Percentiles rank a stretch among this genome's conserved stretches.
Conservation (phyloP, 92 coral and sea anemone species). For the Desmophyllum pertusum region DNA sequence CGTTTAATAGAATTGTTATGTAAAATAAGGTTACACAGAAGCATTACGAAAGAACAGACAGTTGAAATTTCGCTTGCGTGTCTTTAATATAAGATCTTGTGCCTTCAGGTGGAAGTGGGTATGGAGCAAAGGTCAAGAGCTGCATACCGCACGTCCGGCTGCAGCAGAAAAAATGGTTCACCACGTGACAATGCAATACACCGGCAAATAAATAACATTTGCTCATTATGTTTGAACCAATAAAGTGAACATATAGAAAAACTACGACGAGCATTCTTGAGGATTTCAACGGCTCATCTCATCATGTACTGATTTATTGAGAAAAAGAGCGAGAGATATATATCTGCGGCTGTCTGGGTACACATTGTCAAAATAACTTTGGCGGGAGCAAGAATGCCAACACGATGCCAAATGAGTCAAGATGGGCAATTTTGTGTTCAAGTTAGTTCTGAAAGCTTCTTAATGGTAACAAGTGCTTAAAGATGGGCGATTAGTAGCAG, state of each 20-base stretch:
- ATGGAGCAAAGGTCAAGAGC: slow-evolving; percentile 6
- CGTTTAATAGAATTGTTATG: background rate
- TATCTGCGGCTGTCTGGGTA: background rate
- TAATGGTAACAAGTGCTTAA: slow-evolving; percentile 16
- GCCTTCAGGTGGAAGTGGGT: background rate
- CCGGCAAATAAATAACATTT: background rate
- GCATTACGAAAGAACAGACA: background rate
- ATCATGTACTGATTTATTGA: too few relatives aligned
- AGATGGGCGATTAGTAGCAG: background rate
- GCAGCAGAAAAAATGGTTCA: background rate
- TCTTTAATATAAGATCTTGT: too few relatives aligned
- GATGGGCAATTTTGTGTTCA: background rate
- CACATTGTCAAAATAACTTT: background rate
- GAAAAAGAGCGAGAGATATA: background rate
- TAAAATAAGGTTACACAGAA: background rate
- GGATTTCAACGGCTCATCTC: background rate
- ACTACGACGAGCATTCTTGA: background rate
- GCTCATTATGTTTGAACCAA: background rate
- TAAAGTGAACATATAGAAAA: background rate
- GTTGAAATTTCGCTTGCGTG: background rate
- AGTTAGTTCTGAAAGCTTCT: background rate
- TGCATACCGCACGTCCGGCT: background rate
- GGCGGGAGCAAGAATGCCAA: background rate
- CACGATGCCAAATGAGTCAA: background rate
- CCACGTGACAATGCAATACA: background rate